Evolutionary conservation across 1,140 invertebrate genomes (phyloP).

Genomic region (Calliphora vicina): DNA sequence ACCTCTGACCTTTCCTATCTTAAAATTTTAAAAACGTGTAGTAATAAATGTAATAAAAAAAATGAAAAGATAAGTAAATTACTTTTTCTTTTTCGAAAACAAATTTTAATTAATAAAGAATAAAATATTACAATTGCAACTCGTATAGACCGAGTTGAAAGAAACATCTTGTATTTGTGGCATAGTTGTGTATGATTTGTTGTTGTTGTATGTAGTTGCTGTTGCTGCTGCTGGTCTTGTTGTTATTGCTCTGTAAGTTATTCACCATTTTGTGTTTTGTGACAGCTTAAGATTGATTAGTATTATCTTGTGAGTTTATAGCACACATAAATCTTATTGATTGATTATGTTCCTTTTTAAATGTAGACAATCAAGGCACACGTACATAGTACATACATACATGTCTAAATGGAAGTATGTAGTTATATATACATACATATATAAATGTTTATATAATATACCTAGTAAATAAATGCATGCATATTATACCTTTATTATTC

Average conservation of each 20-base stretch:
- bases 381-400: background rate
- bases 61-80: conserved; percentile 2
- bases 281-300: conserved; percentile 57
- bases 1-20: background rate
- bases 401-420: background rate
- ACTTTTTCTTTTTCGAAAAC: background rate
- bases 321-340: conserved; percentile 61
- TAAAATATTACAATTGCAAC: background rate
- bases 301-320: conserved; percentile 60
- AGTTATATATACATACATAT: too few species aligned
- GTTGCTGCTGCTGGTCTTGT: too few species aligned
- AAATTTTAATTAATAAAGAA: background rate
- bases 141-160: background rate
- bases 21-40: background rate
- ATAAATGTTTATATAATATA: too few species aligned
- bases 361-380: background rate
- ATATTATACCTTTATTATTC: too few species aligned
- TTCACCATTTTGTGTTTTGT: conserved; percentile 15
- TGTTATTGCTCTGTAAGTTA: background rate
- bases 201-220: too few species aligned
- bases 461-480: too few species aligned
- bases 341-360: conserved; percentile 54
- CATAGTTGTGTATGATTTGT: too few species aligned
- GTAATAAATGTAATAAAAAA: background rate
- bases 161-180: background rate